Evolutionary conservation across 2,797 vertebrate species (phyloP).

Genomic region (Tragopan temminckii): DNA sequence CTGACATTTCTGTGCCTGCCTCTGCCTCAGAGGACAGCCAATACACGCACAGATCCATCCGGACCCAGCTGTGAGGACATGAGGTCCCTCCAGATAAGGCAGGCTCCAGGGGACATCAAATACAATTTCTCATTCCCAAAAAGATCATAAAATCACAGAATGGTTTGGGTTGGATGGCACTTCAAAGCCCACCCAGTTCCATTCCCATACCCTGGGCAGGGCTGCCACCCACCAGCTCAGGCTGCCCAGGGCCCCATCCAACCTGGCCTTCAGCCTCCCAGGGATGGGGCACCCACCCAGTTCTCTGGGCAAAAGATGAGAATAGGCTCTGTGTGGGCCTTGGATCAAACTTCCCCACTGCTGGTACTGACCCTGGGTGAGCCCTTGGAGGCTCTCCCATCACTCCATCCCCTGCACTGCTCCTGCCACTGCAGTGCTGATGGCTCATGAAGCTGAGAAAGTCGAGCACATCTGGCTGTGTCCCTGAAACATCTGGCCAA

Average conservation of each 20-base stretch:
- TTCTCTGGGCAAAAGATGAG: neutral
- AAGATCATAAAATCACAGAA: neutral
- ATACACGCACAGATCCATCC: neutral
- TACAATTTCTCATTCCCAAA: neutral
- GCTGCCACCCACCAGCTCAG: too few species aligned
- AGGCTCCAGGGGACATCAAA: neutral
- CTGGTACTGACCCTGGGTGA: neutral
- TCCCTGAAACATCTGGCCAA: slow-evolving; percentile 52
- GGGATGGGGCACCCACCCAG: too few species aligned
- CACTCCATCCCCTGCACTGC: neutral
- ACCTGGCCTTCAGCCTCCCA: too few species aligned
- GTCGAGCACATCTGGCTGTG: slow-evolving; percentile 21
- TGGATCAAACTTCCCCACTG: neutral
- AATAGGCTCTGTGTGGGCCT: neutral
- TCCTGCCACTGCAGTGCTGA: rapidly evolving
- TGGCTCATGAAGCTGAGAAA: neutral
- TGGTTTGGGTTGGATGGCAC: too few species aligned
- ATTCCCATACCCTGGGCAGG: too few species aligned
- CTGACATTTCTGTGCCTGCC: neutral
- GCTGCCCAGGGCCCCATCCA: too few species aligned
- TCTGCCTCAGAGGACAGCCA: neutral
- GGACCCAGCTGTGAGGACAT: neutral
- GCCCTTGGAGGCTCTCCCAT: neutral
- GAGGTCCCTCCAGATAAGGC: neutral
- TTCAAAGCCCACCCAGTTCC: too few species aligned